Conservation (phyloP, 2,888 invertebrate species). For the Cephus pygmeus region DNA sequence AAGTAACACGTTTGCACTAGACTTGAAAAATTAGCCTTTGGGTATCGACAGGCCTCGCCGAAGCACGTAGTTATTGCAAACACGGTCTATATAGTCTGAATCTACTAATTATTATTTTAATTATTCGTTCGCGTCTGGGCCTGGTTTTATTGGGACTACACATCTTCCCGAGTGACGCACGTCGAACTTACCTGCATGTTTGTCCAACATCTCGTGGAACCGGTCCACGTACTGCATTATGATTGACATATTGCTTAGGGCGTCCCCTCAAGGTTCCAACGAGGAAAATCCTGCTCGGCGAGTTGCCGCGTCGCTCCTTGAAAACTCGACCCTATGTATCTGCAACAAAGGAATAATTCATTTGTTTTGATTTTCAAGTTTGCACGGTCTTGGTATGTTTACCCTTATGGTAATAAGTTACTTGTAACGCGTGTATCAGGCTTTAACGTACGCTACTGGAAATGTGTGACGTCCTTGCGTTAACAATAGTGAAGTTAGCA, state of each 20-base stretch:
- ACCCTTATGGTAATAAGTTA: not conserved
- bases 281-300: not conserved
- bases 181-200: slow-evolving; percentile 81
- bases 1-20: not conserved
- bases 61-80: not conserved
- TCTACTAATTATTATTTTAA: not conserved
- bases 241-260: slow-evolving; percentile 76
- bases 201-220: slow-evolving; percentile 84
- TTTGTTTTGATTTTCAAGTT: not conserved
- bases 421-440: not conserved
- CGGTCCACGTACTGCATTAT: slow-evolving; percentile 83
- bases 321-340: not conserved
- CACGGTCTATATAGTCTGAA: not conserved
- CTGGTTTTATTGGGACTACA: not conserved
- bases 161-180: not conserved
- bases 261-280: not conserved
- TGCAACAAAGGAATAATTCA: not conserved
- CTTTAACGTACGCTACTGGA: not conserved
- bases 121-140: not conserved
- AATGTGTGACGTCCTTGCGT: not conserved
- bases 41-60: not conserved
- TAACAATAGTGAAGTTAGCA: not conserved
- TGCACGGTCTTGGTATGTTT: not conserved
- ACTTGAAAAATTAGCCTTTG: not conserved
- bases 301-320: not conserved